Conservation (phyloP, 2,113 vertebrate species). For the Ailuropoda melanoleuca region DNA sequence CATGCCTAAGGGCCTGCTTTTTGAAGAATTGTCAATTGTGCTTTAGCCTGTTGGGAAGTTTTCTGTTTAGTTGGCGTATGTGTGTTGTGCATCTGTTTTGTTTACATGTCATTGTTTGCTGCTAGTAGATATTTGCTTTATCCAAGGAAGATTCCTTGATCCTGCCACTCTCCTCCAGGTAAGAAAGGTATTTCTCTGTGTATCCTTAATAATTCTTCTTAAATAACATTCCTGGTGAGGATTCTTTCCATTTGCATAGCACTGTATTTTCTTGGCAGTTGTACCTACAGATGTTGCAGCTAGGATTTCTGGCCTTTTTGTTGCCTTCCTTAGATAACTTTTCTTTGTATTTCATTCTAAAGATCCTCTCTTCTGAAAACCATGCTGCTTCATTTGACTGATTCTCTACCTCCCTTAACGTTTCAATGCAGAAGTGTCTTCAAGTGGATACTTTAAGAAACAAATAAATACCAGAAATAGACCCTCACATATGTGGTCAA, state of each 20-base stretch:
- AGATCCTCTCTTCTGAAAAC: conserved; percentile 44
- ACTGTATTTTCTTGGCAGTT: neutral
- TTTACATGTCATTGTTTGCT: neutral
- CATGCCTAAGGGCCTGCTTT: neutral
- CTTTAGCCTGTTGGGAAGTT: neutral
- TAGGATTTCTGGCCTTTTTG: neutral
- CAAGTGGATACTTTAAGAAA: conserved; percentile 26
- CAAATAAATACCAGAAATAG: conserved; percentile 45
- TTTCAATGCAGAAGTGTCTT: conserved; percentile 7
- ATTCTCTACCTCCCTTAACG: conserved; percentile 10
- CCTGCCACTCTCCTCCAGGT: neutral
- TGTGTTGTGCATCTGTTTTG: neutral
- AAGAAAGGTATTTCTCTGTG: conserved; percentile 42
- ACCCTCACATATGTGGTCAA: neutral
- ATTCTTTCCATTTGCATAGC: neutral
- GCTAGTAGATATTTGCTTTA: conserved; percentile 1
- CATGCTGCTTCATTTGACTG: conserved; percentile 26
- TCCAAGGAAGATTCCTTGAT: neutral
- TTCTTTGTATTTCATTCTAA: conserved; percentile 24
- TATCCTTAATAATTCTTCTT: conserved; percentile 13
- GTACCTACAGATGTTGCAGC: neutral
- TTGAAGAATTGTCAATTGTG: neutral
- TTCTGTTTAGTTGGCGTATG: neutral
- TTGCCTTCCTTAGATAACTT: neutral
- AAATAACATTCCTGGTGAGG: neutral